A percentile compares a stretch with the other conserved stretches of the same genome.
Conservation (phyloP, 1,140 invertebrate species). For the Coboldia fuscipes region DNA sequence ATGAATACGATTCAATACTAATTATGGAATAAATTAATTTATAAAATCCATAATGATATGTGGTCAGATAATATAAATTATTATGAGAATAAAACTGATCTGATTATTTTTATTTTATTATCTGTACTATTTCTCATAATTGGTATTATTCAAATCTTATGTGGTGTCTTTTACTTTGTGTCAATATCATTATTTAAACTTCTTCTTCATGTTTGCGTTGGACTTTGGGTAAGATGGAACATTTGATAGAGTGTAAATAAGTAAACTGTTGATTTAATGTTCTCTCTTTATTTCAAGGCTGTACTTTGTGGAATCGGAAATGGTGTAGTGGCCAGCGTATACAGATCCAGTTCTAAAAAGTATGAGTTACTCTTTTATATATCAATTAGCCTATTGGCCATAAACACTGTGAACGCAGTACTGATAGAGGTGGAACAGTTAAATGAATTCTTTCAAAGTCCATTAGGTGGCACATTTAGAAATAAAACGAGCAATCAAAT, state of each 20-base stretch:
- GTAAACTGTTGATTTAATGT: not conserved
- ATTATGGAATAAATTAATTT: no score
- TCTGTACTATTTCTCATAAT: no score
- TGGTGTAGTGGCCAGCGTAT: slow-evolving; percentile 21
- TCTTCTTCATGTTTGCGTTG: not conserved
- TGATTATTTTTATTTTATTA: no score
- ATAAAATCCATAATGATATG: no score
- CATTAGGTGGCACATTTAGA: not conserved
- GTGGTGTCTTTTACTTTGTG: slow-evolving; percentile 1
- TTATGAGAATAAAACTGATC: no score
- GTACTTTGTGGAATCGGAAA: slow-evolving; percentile 21
- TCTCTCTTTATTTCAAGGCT: slow-evolving; percentile 14
- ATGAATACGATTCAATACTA: no score
- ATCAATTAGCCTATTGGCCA: slow-evolving; percentile 20
- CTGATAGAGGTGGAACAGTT: slow-evolving; percentile 14
- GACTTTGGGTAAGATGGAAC: not conserved
- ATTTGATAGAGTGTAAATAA: not conserved
- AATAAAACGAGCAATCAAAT: no score
- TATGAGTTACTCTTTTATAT: slow-evolving; percentile 24
- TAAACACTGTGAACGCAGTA: slow-evolving; percentile 22
- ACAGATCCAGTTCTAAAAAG: slow-evolving; percentile 15
- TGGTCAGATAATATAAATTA: no score
- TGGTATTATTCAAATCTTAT: slow-evolving; percentile 1
- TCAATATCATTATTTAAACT: slow-evolving; percentile 1
- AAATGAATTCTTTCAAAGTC: not conserved